Conservation (phyloP, 2,888 invertebrate genomes). For the Corythucha ciliata region DNA sequence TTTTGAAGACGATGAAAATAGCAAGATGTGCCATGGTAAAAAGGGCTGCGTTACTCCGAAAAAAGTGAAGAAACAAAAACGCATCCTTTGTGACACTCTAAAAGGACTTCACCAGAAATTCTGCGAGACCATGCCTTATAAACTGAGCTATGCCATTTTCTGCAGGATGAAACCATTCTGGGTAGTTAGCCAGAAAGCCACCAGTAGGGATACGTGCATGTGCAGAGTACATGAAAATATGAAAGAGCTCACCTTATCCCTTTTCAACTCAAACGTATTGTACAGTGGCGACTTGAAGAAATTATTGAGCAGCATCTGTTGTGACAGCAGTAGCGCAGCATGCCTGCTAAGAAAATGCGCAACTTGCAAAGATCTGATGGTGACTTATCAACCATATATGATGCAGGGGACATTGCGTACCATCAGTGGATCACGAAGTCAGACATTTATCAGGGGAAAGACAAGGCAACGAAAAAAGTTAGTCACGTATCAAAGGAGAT, state of each 20-base stretch:
- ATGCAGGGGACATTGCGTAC: not conserved
- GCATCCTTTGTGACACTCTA: slow-evolving; percentile 1
- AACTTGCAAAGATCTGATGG: no score
- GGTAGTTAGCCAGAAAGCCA: slow-evolving; percentile 5
- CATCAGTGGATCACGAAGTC: slow-evolving; percentile 5
- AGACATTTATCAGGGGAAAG: not conserved
- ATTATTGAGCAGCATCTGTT: slow-evolving; percentile 8
- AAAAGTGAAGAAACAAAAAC: slow-evolving; percentile 2
- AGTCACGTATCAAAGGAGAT: slow-evolving; percentile 6
- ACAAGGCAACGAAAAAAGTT: not conserved
- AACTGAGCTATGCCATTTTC: slow-evolving; percentile 7
- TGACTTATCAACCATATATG: not conserved
- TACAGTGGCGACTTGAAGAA: not conserved
- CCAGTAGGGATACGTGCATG: slow-evolving; percentile 5
- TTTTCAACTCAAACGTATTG: not conserved
- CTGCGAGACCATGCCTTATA: slow-evolving; percentile 5
- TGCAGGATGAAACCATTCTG: slow-evolving; percentile 10
- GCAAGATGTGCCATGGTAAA: slow-evolving; percentile 7
- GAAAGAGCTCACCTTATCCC: slow-evolving; percentile 1
- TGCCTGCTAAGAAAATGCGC: slow-evolving; percentile 8
- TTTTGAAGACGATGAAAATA: slow-evolving; percentile 13
- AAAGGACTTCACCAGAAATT: slow-evolving; percentile 6
- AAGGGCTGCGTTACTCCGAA: not conserved
- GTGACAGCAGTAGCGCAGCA: slow-evolving; percentile 5
- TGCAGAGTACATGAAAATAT: slow-evolving; percentile 12